Evolutionary conservation across 2,113 vertebrate genomes (phyloP), one percentile per base, ranked within the genome.

Genomic region (Anolis sagrei): DNA sequence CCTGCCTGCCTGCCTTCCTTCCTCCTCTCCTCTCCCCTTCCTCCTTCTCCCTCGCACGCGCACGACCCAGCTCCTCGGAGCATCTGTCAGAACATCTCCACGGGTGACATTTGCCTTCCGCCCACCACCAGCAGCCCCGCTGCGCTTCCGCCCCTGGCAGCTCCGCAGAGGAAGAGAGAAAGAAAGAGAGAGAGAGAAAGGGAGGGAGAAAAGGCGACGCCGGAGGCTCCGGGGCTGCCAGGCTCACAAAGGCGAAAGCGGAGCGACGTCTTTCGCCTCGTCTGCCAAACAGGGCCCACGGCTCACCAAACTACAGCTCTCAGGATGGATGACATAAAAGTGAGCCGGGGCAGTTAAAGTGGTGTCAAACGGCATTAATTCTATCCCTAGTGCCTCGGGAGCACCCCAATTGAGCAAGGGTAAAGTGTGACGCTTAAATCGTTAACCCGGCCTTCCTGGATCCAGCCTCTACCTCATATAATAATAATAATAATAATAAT

Each of bases 1-100:
- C 39, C 39, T 44, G 39, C 39, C 39, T 44, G 39, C 39, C 39
- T 44, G 39, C 39, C 39, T 91, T 90, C 90, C 91, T 86, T 89
- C 87, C 70, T n/a, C n/a, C 29, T 54, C 91, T 92, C 90, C 93
- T 88, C 88, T 85, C 58, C 27, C 36, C 58, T 34, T 14, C 16
- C 9, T 54, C 44, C 29, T 27, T 54, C 51, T 9, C 14, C 86
- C 87, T 36, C 86, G 89, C 87, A 89, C 85, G 82, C 78, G 79
- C 44, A 91, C 87, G 84, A 86, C 89, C 88, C 87, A 92, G 90
- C 90, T 85, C 92, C 90, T 85, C 92, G 83, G 76, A 88, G 92
- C 93, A 92, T 93, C 93, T 92, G 89, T 88, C 90, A 92, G 93
- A 92, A 88, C 90, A 90, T 88, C 90, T 93, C 90, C 74, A 54